Percentiles rank a stretch among this genome's conserved stretches.
phyloP scores from a whole-genome alignment of 2,888 invertebrate genomes.

The Andrena hattorfiana region DNA sequence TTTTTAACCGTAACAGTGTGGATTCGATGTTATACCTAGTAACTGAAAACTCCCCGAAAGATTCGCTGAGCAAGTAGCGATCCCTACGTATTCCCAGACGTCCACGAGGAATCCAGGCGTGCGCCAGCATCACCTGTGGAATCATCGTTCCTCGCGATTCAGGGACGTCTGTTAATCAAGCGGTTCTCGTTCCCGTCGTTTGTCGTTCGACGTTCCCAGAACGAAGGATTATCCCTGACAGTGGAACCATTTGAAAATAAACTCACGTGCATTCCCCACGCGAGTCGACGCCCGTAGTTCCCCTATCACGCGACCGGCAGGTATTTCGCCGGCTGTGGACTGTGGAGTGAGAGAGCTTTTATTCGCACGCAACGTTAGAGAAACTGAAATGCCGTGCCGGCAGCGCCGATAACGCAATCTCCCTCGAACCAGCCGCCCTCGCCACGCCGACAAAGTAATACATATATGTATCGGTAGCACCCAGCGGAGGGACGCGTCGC shows the following conservation, averaged over 20 bases:
- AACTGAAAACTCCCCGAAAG: too few species aligned
- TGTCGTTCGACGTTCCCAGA: too few species aligned
- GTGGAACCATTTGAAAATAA: constrained; percentile 17
- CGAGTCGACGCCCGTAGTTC: constrained; percentile 2
- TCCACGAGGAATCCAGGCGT: too few species aligned
- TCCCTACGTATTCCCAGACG: too few species aligned
- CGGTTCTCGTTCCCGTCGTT: too few species aligned
- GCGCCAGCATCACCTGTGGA: too few species aligned
- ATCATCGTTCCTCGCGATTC: too few species aligned
- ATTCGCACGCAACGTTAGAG: constrained; percentile 48
- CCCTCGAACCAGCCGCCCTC: constrained; percentile 41
- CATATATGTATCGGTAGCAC: background rate
- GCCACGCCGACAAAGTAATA: constrained; percentile 36
- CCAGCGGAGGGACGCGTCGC: too few species aligned
- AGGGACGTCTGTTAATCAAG: too few species aligned
- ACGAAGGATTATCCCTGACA: background rate
- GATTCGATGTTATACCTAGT: too few species aligned
- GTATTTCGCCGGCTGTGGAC: constrained; percentile 14
- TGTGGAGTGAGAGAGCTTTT: constrained; percentile 14
- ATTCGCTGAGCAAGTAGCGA: too few species aligned
- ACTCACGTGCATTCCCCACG: constrained; percentile 1
- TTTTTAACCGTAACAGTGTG: too few species aligned
- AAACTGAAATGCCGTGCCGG: constrained; percentile 47
- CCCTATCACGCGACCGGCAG: constrained; percentile 15
- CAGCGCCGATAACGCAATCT: constrained; percentile 52